A percentile compares a stretch with the other conserved stretches of the same genome.
Evolutionary conservation across 2,113 vertebrate genomes (phyloP).

Genomic region (Chrysochloris asiatica): DNA sequence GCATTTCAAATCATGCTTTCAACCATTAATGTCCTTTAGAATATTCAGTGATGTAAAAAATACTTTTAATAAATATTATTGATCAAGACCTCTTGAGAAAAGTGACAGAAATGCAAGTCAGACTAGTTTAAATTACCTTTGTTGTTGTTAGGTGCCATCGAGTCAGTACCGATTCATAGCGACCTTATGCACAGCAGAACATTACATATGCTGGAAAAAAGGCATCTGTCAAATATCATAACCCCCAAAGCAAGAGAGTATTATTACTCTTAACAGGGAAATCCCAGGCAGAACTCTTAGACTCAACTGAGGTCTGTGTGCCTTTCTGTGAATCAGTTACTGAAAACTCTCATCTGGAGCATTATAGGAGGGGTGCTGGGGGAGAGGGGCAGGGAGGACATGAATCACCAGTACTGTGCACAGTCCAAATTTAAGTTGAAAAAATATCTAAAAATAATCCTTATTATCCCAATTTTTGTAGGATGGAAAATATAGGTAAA

Average conservation of each 20-base stretch:
- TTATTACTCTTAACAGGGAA: neutral
- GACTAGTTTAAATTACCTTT: neutral
- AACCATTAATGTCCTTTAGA: neutral
- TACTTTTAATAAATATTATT: neutral
- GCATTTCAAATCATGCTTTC: conserved; percentile 10
- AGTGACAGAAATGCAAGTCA: neutral
- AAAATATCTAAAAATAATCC: neutral
- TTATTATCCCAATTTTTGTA: neutral
- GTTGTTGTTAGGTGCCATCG: neutral
- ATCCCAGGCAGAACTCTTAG: neutral
- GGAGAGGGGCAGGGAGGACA: neutral
- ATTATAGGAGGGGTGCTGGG: neutral
- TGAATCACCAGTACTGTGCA: neutral
- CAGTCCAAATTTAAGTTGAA: neutral
- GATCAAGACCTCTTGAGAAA: neutral
- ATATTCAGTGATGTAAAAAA: neutral
- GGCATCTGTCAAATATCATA: neutral
- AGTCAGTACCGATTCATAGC: no score
- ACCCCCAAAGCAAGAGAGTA: neutral
- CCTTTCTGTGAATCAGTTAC: neutral
- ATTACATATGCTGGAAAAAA: no score
- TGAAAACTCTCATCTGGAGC: neutral
- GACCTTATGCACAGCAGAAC: no score
- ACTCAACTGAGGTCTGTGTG: neutral
- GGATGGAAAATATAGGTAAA: neutral